Conservation (phyloP, 2,797 vertebrate genomes). For the Tenualosa ilisha region DNA sequence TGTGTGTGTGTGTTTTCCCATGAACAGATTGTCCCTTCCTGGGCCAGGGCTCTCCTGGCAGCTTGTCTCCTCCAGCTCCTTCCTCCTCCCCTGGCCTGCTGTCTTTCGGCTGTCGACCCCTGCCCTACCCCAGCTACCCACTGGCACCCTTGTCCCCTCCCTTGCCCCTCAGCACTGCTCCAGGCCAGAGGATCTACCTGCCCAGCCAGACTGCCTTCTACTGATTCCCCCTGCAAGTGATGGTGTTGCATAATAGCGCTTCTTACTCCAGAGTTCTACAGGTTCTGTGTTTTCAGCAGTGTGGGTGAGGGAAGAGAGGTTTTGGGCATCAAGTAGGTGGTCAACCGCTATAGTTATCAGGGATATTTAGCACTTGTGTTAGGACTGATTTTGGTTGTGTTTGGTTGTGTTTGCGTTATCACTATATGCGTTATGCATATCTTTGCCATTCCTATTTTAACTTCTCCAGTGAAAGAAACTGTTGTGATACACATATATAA, state of each 20-base stretch:
- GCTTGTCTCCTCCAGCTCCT: slow-evolving; percentile 54
- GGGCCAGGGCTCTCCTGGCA: slow-evolving; percentile 51
- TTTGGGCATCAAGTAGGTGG: not conserved
- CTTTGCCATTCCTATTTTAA: not conserved
- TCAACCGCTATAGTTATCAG: not conserved
- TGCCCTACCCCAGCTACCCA: slow-evolving; percentile 55
- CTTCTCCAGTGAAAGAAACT: not conserved
- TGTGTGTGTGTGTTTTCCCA: not conserved
- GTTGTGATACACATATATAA: not conserved
- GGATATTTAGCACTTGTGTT: not conserved
- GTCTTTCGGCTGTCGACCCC: slow-evolving; percentile 51
- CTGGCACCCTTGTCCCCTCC: slow-evolving; percentile 48
- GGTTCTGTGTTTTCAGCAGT: not conserved
- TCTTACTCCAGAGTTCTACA: not conserved
- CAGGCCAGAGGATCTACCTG: slow-evolving; percentile 50
- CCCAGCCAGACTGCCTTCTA: slow-evolving; percentile 48
- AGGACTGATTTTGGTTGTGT: not conserved
- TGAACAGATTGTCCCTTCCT: slow-evolving; percentile 58
- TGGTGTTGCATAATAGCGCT: not conserved
- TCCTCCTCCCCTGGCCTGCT: slow-evolving; percentile 46
- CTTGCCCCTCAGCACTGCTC: slow-evolving; percentile 39
- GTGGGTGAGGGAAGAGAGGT: not conserved
- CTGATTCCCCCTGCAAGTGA: slow-evolving; percentile 26
- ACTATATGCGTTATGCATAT: not conserved
- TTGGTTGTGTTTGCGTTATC: not conserved